Evolutionary conservation across 35 echinoderm and acorn worm species (phyloP).

Genomic region (Patiria miniata): DNA sequence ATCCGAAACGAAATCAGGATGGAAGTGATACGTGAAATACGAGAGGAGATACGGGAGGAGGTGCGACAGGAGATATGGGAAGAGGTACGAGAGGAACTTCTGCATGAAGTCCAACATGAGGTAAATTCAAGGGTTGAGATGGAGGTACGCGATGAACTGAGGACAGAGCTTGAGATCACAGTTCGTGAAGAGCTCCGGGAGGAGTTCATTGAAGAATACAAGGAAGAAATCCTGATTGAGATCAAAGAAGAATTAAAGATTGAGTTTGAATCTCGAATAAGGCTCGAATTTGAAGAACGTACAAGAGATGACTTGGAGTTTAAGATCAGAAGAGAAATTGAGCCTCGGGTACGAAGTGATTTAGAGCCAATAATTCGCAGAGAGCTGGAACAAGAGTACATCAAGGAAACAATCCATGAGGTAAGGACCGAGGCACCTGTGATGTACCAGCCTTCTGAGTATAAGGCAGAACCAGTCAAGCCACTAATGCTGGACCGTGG

Average conservation of each 20-base stretch:
- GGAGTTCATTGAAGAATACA: constrained; percentile 52
- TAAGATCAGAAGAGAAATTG: constrained; percentile 10
- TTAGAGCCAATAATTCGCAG: constrained; percentile 53
- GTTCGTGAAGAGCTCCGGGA: constrained; percentile 34
- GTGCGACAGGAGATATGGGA: constrained; percentile 38
- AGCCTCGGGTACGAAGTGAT: constrained; percentile 35
- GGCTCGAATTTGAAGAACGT: constrained; percentile 50
- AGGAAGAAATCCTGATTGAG: constrained; percentile 46
- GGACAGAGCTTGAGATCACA: constrained; percentile 17
- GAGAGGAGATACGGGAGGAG: constrained; percentile 32
- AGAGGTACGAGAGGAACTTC: constrained; percentile 42
- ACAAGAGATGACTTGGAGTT: constrained; percentile 50
- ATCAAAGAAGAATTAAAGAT: constrained; percentile 47
- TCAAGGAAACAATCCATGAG: constrained; percentile 37
- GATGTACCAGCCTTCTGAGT: constrained; percentile 11
- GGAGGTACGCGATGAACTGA: constrained; percentile 37
- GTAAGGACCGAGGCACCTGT: not conserved
- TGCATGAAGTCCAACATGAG: constrained; percentile 30
- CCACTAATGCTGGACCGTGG: constrained; percentile 1
- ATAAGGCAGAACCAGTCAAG: constrained; percentile 9
- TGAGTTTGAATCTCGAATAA: constrained; percentile 59
- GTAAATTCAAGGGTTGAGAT: not conserved
- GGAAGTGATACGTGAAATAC: constrained; percentile 27
- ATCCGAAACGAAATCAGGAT: constrained; percentile 25
- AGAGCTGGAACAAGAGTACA: constrained; percentile 48